These are phyloP conservation scores for Melanaphis sacchari DNA, from an alignment of 1,140 invertebrate genomes.

Conservation along the genomic window DNA sequence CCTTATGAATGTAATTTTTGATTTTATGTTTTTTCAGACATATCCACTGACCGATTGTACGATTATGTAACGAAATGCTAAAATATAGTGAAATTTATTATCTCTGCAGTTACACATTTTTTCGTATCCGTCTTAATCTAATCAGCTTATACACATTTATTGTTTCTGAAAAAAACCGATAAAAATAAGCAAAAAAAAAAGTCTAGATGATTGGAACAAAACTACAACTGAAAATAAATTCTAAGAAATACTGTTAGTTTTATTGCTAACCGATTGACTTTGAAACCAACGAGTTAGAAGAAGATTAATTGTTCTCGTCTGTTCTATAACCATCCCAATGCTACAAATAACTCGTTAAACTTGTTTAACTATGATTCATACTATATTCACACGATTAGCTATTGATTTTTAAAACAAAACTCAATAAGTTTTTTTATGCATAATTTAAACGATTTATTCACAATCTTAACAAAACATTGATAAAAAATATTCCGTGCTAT, in stretches of 20 bases:
- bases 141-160: not conserved
- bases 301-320: slow-evolving; percentile 16
- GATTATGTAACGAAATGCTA: not conserved
- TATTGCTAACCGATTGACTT: slow-evolving; percentile 23
- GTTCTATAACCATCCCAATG: not conserved
- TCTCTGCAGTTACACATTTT: not conserved
- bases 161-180: not conserved
- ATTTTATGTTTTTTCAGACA: not conserved
- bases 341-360: not conserved
- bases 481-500: not conserved
- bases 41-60: not conserved
- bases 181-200: slow-evolving; percentile 26
- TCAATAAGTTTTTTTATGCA: not conserved
- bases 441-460: not conserved
- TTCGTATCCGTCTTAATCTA: not conserved
- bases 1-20: not conserved
- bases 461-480: not conserved
- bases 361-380: not conserved
- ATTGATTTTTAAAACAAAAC: not conserved
- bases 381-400: not conserved
- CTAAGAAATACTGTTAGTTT: slow-evolving; percentile 26
- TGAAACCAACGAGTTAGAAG: not conserved
- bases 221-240: not conserved
- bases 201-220: not conserved
- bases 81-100: not conserved